These are phyloP conservation scores for Drosophila tropicalis DNA, from an alignment of 1,140 invertebrate genomes.

Conservation along the genomic window DNA sequence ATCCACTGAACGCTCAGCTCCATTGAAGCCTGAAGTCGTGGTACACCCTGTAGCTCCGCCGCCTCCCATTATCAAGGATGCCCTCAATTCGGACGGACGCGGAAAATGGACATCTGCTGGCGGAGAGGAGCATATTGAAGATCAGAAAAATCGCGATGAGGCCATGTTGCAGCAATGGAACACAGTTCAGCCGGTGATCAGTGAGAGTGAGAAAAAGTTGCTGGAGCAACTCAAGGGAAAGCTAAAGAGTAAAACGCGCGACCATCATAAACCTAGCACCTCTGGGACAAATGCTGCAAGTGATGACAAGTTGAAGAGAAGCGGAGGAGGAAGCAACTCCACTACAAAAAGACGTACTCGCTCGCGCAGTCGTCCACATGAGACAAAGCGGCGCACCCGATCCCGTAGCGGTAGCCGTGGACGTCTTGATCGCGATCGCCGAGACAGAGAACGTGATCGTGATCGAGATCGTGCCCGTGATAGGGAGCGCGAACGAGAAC, in stretches of 20 bases:
- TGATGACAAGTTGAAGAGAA: constrained; percentile 51
- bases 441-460: constrained; percentile 45
- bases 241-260: constrained; percentile 71
- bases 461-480: constrained; percentile 50
- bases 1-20: constrained; percentile 20
- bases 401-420: constrained; percentile 69
- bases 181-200: constrained; percentile 85
- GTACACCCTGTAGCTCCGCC: constrained; percentile 44
- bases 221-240: constrained; percentile 86
- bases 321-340: constrained; percentile 37
- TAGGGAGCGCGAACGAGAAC: constrained; percentile 48
- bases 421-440: constrained; percentile 39
- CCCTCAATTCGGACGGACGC: constrained; percentile 63
- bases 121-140: constrained; percentile 47
- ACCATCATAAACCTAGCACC: constrained; percentile 38
- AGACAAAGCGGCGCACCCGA: constrained; percentile 45
- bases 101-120: constrained; percentile 66
- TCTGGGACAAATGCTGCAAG: constrained; percentile 3
- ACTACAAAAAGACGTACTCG: constrained; percentile 37
- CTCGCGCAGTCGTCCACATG: constrained; percentile 4
- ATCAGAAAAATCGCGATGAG: constrained; percentile 83
- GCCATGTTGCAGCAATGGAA: constrained; percentile 86
- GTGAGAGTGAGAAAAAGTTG: constrained; percentile 85
- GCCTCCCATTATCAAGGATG: constrained; percentile 62
- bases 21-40: constrained; percentile 14